Evolutionary conservation across 1,140 invertebrate species (phyloP).

Genomic region (Cecropterus lyciades): DNA sequence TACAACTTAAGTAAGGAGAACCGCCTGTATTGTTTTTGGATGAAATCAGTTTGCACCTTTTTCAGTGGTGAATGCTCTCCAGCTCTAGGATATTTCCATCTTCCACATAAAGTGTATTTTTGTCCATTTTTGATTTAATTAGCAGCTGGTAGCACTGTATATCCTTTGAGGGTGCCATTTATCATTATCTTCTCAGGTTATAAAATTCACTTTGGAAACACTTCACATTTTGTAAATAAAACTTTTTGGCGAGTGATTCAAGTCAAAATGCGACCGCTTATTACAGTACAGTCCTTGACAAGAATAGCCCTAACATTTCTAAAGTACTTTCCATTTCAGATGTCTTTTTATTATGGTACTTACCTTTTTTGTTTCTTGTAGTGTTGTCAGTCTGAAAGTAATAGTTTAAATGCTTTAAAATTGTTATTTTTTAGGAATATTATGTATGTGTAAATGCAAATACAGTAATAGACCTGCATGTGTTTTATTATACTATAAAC

Average conservation of each 20-base stretch:
- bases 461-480: conserved; percentile 10
- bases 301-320: neutral
- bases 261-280: neutral
- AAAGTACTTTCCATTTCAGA: neutral
- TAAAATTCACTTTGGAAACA: conserved; percentile 42
- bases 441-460: conserved; percentile 2
- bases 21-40: conserved; percentile 40
- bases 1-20: conserved; percentile 46
- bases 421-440: neutral
- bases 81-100: conserved; percentile 38
- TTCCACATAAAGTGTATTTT: conserved; percentile 26
- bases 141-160: conserved; percentile 27
- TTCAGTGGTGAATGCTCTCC: conserved; percentile 38
- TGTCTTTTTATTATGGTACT: conserved; percentile 46
- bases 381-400: conserved; percentile 76
- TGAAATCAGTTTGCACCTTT: conserved; percentile 43
- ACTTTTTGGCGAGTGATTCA: conserved; percentile 1
- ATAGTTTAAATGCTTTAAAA: conserved; percentile 20
- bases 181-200: conserved; percentile 30
- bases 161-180: conserved; percentile 26
- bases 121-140: conserved; percentile 29
- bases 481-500: conserved; percentile 12
- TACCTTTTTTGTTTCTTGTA: conserved; percentile 75
- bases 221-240: conserved; percentile 29
- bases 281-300: conserved; percentile 9